These are phyloP conservation scores for Ginglymostoma cirratum DNA, from an alignment of 2,113 vertebrate species.

Conservation along the genomic window DNA sequence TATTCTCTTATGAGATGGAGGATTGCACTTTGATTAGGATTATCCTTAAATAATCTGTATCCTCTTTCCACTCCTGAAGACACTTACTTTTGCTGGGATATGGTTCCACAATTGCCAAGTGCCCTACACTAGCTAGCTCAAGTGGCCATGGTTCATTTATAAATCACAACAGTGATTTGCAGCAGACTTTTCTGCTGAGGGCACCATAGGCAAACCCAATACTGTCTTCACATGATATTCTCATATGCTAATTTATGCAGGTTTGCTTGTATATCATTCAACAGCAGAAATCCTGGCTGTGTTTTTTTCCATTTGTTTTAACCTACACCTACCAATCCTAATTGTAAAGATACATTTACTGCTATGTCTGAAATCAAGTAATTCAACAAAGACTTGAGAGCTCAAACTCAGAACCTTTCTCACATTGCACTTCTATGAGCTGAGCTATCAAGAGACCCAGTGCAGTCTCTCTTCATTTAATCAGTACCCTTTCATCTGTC, in stretches of 20 bases:
- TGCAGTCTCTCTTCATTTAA: background rate
- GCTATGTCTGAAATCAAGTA: background rate
- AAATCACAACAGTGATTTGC: background rate
- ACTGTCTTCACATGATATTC: background rate
- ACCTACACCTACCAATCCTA: background rate
- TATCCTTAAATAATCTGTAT: background rate
- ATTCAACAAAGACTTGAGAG: background rate
- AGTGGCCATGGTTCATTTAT: background rate
- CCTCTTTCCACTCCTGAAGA: background rate
- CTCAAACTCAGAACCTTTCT: background rate
- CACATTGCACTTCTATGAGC: background rate
- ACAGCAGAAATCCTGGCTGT: background rate
- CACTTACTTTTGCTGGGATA: background rate
- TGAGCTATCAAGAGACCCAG: background rate
- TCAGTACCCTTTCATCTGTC: background rate
- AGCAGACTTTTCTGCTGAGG: background rate
- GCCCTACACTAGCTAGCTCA: background rate
- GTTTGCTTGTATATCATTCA: background rate
- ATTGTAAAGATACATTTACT: background rate
- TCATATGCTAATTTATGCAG: background rate
- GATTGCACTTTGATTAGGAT: background rate
- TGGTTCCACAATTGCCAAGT: background rate
- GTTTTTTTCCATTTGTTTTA: background rate
- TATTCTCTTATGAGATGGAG: background rate
- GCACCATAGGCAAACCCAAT: background rate